Percentiles rank a stretch among this genome's conserved stretches.
phyloP scores from a whole-genome alignment of 1,140 invertebrate species.

The Ruditapes philippinarum region DNA sequence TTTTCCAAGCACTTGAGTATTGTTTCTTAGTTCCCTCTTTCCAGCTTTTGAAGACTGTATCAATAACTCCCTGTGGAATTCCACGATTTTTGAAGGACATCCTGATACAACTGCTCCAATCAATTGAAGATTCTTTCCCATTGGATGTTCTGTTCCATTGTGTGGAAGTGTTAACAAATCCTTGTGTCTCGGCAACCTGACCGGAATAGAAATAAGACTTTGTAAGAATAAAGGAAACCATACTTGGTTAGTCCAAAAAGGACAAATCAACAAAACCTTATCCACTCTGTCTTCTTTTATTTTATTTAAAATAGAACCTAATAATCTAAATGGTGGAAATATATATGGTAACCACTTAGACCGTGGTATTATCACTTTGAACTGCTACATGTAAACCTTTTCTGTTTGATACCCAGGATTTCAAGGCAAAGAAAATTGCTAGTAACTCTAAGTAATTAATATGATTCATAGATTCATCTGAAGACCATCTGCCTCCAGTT shows the following conservation, averaged over 20 bases:
- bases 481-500: constrained; percentile 27
- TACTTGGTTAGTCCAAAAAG: not conserved
- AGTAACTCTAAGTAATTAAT: constrained; percentile 19
- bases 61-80: constrained; percentile 28
- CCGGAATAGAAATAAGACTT: constrained; percentile 38
- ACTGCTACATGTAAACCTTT: not conserved
- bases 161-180: not conserved
- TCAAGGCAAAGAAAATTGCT: constrained; percentile 20
- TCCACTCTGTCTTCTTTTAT: constrained; percentile 16
- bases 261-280: not conserved
- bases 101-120: constrained; percentile 25
- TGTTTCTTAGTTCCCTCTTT: constrained; percentile 15
- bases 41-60: constrained; percentile 26
- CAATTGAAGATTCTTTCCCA: constrained; percentile 5
- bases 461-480: not conserved
- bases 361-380: constrained; percentile 20
- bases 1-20: constrained; percentile 27
- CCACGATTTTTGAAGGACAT: not conserved
- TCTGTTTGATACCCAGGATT: not conserved
- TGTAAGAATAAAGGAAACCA: constrained; percentile 40
- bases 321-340: constrained; percentile 13
- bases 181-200: constrained; percentile 34
- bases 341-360: constrained; percentile 37
- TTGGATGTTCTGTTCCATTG: constrained; percentile 7
- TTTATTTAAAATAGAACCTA: constrained; percentile 10